phyloP scores from a whole-genome alignment of 2,888 invertebrate genomes.

The Caradrina clavipalpis region DNA sequence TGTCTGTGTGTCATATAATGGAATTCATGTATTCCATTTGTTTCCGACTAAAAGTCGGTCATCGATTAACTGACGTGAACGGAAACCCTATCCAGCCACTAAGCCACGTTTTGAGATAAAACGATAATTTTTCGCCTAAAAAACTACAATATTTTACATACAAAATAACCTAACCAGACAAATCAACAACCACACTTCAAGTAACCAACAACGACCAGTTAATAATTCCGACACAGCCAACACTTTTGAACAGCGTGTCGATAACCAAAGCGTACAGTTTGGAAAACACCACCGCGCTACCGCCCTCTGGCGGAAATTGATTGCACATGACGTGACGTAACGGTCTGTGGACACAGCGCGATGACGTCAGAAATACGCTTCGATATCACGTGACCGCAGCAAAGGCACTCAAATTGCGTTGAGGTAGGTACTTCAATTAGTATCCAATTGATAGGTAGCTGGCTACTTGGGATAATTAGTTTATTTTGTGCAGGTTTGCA shows the following conservation, averaged over 20 bases:
- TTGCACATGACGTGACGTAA: slow-evolving; percentile 63
- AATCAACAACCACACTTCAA: slow-evolving; percentile 10
- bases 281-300: slow-evolving; percentile 45
- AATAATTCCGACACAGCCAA: slow-evolving; percentile 36
- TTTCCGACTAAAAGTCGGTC: too few species aligned
- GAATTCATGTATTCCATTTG: too few species aligned
- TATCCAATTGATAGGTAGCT: slow-evolving; percentile 48
- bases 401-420: slow-evolving; percentile 64
- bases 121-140: background rate
- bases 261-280: slow-evolving; percentile 62
- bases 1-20: too few species aligned
- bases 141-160: background rate
- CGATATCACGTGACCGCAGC: slow-evolving; percentile 66
- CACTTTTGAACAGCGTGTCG: slow-evolving; percentile 40
- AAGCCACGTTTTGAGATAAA: too few species aligned
- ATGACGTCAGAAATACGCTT: slow-evolving; percentile 47
- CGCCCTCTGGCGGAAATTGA: slow-evolving; percentile 62
- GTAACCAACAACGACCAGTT: slow-evolving; percentile 18
- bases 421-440: slow-evolving; percentile 65
- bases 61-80: too few species aligned
- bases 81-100: too few species aligned
- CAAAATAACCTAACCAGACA: background rate
- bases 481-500: slow-evolving; percentile 16
- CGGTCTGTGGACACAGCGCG: slow-evolving; percentile 46
- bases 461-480: slow-evolving; percentile 43